Evolutionary conservation across 2,113 vertebrate species (phyloP), one percentile per base, ranked within the genome.

Genomic region (Cnemophilus loriae): DNA sequence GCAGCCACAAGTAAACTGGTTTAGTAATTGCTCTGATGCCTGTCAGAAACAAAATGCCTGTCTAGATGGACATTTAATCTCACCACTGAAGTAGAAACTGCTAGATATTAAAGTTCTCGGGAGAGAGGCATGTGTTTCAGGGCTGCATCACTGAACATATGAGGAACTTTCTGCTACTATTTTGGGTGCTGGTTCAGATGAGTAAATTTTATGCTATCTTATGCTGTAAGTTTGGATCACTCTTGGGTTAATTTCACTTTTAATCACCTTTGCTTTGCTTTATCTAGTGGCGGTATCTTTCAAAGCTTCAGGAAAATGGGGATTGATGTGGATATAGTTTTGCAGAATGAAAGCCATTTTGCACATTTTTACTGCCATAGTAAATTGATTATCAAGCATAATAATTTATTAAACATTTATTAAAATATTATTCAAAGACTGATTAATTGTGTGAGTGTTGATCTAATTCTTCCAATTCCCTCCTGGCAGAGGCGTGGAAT

Each of bases 401-500:
- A 49, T 64, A 37, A 57, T 57, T 60, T 79, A 68, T 71, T 53
- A 42, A 71, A n/a, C 5, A 32, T 55, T 42, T 75, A 60, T 63
- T 73, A 64, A 87, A 83, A 41, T 61, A 55, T 28, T 79, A 21
- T 49, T 89, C 9, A 39, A 68, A 84, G 71, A 33, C 27, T 49
- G 41, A 65, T 83, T 46, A 6, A 47, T 17, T 84, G 23, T 67
- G 21, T 53, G 11, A 19, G 5, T 37, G 20, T 68, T 85, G 46
- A 80, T 77, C 33, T 91, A 76, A 77, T 85, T 63, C 49, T 87
- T 95, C 46, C 46, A 2, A 59, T 97, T 84, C 92, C n/a, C n/a
- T 84, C 24, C 41, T 74, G 83, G 26, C 97, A 98, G 98, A 98
- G 78, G 95, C 96, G 2, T 98, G 98, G 98, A 98, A 98, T 93